These are phyloP conservation scores for Zoanthus gigantus DNA, from an alignment of 92 coral and sea anemone species.

Conservation along the genomic window DNA sequence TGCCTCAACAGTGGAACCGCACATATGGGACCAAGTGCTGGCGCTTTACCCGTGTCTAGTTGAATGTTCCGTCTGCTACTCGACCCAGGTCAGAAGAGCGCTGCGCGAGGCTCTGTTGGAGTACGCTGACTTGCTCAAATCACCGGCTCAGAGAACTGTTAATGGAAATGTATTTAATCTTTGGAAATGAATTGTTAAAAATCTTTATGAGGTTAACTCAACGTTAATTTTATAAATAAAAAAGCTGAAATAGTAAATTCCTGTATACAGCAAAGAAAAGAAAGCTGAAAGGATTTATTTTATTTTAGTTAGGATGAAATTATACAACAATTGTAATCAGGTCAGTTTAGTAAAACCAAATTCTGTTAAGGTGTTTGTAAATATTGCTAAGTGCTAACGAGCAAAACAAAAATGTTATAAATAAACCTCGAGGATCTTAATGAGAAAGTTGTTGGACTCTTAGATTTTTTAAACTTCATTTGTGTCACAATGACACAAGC, in stretches of 20 bases:
- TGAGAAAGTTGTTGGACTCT: no score
- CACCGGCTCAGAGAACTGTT: slow-evolving; percentile 58
- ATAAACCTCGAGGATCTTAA: no score
- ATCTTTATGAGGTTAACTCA: background rate
- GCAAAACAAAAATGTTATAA: no score
- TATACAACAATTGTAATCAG: no score
- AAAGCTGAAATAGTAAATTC: background rate
- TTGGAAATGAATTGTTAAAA: slow-evolving; percentile 15
- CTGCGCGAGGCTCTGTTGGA: slow-evolving; percentile 90
- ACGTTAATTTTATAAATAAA: background rate
- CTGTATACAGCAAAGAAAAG: no score
- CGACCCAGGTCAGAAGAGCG: slow-evolving; percentile 96
- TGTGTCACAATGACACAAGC: no score
- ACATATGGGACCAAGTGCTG: slow-evolving; percentile 95
- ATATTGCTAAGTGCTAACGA: no score
- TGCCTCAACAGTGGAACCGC: slow-evolving; percentile 79
- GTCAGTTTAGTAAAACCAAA: no score
- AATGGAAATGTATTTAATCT: slow-evolving; percentile 35
- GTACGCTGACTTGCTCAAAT: slow-evolving; percentile 83
- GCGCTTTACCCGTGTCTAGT: slow-evolving; percentile 93
- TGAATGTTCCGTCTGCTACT: slow-evolving; percentile 93
- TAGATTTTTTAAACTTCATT: no score
- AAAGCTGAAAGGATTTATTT: no score
- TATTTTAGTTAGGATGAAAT: no score
- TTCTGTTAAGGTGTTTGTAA: no score